Conservation (phyloP, 2,797 vertebrate genomes). For the Clarias fuscus region DNA sequence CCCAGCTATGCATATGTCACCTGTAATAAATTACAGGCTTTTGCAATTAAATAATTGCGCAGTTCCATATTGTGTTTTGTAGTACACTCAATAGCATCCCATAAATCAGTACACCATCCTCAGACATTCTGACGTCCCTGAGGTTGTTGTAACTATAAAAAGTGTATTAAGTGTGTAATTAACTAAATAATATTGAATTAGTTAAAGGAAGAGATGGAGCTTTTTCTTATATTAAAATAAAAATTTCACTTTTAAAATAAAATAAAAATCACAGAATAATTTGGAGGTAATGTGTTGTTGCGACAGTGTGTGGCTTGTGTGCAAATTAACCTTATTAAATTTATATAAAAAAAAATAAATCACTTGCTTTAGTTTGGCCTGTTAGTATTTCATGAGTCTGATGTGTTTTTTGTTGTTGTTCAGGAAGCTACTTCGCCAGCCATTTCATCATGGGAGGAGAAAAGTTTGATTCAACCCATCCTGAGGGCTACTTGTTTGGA, state of each 20-base stretch:
- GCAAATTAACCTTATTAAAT: neutral
- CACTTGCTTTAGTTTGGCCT: neutral
- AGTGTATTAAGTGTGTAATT: neutral
- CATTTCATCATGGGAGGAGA: constrained; percentile 99
- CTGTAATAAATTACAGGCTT: too few relatives aligned
- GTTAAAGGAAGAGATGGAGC: neutral
- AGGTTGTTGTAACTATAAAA: neutral
- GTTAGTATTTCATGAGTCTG: neutral
- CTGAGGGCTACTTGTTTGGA: constrained; percentile 96
- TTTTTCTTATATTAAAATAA: constrained; percentile 11
- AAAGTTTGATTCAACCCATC: constrained; percentile 97
- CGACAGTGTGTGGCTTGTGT: neutral
- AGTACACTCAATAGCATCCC: neutral
- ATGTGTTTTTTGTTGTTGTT: constrained; percentile 15
- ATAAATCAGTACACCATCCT: neutral
- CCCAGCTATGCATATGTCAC: too few relatives aligned
- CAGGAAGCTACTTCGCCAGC: constrained; percentile 97
- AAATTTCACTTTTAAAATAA: neutral
- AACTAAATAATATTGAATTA: neutral
- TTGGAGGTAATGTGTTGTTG: neutral
- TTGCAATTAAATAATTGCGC: too few relatives aligned
- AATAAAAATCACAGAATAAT: neutral
- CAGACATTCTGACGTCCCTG: neutral
- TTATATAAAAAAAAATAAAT: neutral
- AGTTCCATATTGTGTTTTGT: neutral